Base-by-base conservation (phyloP, 2,797 vertebrate genomes). In the Thaleichthys pacificus region DNA sequence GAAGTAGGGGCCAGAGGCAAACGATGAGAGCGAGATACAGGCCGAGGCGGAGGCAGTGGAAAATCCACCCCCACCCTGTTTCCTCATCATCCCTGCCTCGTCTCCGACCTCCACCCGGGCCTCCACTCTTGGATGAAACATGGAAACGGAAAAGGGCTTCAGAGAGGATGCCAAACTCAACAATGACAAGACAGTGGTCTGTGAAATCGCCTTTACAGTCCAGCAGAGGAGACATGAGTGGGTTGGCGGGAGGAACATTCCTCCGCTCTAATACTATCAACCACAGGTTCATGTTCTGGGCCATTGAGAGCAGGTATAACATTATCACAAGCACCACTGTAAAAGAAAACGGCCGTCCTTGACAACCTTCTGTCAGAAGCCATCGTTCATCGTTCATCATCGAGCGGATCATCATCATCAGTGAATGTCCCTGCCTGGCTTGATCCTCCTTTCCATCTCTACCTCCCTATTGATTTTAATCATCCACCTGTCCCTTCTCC, bases 171-270 rank as follows among this genome's bases (percentile, higher is more conserved):
- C 90, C 91, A 91, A 90, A 86, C 83, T 82, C 89, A 90, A 92
- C 88, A 90, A 83, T 75, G 88, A 85, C 79, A 76, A 42, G 63
- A 76, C 79, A 78, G 81, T 90, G 84, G 82, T 88, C 81, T 88
- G 83, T 91, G 87, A 90, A 90, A 92, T 91, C 73, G 68, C 84
- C 88, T 90, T 90, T 85, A 72, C 88, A 91, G 85, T 84, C 32
- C 9, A 87, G 83, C 69, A 70, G 68, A 78, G 32, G 32, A 51
- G 87, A 89, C 80, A 82, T 84, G 86, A 89, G 79, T 85, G 85
- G 88, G 87, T 84, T 80, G 84, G 84, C 87, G 82, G 75, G 77
- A 84, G 82, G 74, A 69, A 69, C 80, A 86, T 89, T 90, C 73
- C 89, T 89, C 85, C 81, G 19, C 19, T 19, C 9, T 4, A 89